Percentiles rank a stretch among this genome's conserved stretches.
phyloP scores from a whole-genome alignment of 2,797 vertebrate species.

The Sebastes nivosus region DNA sequence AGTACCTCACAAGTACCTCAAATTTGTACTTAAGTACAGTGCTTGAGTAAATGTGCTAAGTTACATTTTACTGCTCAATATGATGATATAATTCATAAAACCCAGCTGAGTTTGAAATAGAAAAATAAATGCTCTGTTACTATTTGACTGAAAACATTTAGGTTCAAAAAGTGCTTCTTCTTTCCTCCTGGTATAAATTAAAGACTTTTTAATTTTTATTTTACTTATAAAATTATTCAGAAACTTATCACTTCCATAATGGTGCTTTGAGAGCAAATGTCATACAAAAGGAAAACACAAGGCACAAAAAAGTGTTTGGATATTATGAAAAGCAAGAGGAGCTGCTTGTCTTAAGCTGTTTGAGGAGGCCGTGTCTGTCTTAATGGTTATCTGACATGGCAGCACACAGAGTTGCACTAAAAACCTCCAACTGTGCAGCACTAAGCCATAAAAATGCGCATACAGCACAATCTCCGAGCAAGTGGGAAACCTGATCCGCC shows the following conservation, averaged over 20 bases:
- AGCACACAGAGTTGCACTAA: slow-evolving; percentile 46
- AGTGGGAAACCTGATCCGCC: slow-evolving; percentile 77
- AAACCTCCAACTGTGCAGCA: slow-evolving; percentile 63
- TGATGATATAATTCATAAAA: not conserved
- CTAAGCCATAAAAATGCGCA: slow-evolving; percentile 74
- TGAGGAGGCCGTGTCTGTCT: slow-evolving; percentile 25
- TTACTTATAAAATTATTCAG: too few species aligned
- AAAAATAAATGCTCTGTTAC: not conserved
- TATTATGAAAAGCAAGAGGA: slow-evolving; percentile 13
- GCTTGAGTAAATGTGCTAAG: not conserved
- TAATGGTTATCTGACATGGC: slow-evolving; percentile 62
- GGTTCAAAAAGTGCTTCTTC: not conserved
- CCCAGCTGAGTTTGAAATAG: not conserved
- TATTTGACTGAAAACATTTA: not conserved
- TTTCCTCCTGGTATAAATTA: not conserved
- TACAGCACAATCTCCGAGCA: slow-evolving; percentile 67
- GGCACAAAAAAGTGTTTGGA: not conserved
- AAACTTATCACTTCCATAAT: not conserved
- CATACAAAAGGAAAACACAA: slow-evolving; percentile 4
- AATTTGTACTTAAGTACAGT: not conserved
- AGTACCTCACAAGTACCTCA: not conserved
- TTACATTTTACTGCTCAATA: not conserved
- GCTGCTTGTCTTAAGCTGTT: slow-evolving; percentile 37
- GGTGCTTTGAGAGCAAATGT: slow-evolving; percentile 17
- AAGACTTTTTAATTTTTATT: not conserved